Base-by-base conservation (phyloP, 2,113 vertebrate species). In the Brachypodius melanocephalos region DNA sequence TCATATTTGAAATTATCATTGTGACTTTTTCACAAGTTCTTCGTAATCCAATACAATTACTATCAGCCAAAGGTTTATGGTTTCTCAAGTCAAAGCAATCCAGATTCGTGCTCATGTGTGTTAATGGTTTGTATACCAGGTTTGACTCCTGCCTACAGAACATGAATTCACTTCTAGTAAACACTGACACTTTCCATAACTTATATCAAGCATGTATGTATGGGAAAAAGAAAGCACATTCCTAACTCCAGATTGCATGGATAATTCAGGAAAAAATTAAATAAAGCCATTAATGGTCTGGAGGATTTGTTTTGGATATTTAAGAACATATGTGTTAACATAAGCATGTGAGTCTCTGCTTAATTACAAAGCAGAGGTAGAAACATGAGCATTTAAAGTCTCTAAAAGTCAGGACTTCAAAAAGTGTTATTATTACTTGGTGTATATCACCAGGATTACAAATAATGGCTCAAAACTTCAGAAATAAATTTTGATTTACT, bases 151-250 rank as follows among this genome's bases (percentile, higher is more conserved):
- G 38, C 38, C 38, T 38, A 38, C 38, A 38, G 8, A 38, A 38
- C 38, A 38, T 38, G 38, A 38, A 38, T 38, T 38, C 38, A 8
- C 38, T 38, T 38, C 38, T 38, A 38, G 38, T 38, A 38, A 38
- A 51, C 4, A 40, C 5, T 31, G 49, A 58, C 8, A 8, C 65
- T 85, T 92, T 74, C 28, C 29, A 17, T 19, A 63, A 32, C 25
- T 71, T 66, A 34, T 3, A 46, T 73, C 16, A 32, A 34, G 8
- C 2, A 0, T 32, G 4, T 28, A 29, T 17, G 4, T 45, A 9
- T 36, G 14, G 29, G 15, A 3, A 75, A 72, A 62, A 43, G 17
- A 3, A 12, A 26, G 5, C 9, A 52, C 16, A 12, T 62, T 13
- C 31, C 34, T 57, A 77, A 68, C 22, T 66, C 42, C 20, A 31